A percentile compares a stretch with the other conserved stretches of the same genome.
These are phyloP conservation scores for Poecile atricapillus DNA, from an alignment of 2,113 vertebrate species.

Conservation along the genomic window DNA sequence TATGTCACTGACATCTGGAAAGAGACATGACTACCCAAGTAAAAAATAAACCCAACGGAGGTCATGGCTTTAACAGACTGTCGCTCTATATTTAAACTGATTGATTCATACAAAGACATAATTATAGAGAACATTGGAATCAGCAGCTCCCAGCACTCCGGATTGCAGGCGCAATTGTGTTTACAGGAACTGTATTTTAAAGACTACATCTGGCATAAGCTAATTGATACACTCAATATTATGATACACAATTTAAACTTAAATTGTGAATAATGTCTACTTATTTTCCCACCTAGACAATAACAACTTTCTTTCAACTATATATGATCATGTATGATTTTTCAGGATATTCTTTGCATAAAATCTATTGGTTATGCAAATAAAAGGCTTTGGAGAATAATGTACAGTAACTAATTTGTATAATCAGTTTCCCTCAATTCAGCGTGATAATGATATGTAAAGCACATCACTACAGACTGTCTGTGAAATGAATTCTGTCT, in stretches of 20 bases:
- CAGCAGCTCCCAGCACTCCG: background rate
- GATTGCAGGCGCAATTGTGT: background rate
- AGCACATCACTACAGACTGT: conserved; percentile 47
- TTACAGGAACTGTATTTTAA: conserved; percentile 39
- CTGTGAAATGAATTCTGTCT: conserved; percentile 66
- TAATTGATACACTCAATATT: conserved; percentile 7
- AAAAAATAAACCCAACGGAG: conserved; percentile 55
- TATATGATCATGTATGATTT: conserved; percentile 10
- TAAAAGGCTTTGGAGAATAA: conserved; percentile 51
- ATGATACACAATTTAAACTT: conserved; percentile 1
- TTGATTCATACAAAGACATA: conserved; percentile 62
- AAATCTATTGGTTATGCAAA: conserved; percentile 51
- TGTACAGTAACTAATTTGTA: conserved; percentile 67
- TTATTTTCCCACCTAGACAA: background rate
- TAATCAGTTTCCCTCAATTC: conserved; percentile 47
- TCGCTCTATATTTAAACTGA: conserved; percentile 65
- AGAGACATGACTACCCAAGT: conserved; percentile 59
- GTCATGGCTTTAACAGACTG: conserved; percentile 64
- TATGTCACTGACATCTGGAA: conserved; percentile 69
- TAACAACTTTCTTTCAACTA: conserved; percentile 37
- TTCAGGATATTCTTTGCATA: conserved; percentile 55
- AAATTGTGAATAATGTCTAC: background rate
- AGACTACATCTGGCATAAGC: background rate
- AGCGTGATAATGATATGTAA: conserved; percentile 4
- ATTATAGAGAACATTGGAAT: conserved; percentile 47